A percentile compares a stretch with the other conserved stretches of the same genome.
Evolutionary conservation across 2,113 vertebrate species (phyloP).

Genomic region (Eolophus roseicapilla): DNA sequence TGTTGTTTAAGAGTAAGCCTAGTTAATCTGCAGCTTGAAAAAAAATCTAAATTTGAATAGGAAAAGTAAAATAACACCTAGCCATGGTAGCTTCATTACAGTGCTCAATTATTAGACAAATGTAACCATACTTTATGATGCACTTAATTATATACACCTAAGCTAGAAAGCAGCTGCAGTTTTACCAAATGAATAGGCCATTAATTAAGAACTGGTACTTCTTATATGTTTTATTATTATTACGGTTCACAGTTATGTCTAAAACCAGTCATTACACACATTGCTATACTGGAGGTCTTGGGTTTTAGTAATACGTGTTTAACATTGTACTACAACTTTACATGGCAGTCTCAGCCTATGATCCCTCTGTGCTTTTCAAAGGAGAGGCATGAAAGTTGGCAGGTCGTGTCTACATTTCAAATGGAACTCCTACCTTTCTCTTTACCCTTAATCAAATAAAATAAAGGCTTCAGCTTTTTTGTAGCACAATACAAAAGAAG

Average conservation of each 20-base stretch:
- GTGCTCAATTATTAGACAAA: slow-evolving; percentile 31
- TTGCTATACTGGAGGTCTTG: slow-evolving; percentile 56
- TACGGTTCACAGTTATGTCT: slow-evolving; percentile 63
- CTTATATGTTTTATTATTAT: slow-evolving; percentile 72
- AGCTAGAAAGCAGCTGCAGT: slow-evolving; percentile 61
- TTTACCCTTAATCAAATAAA: slow-evolving; percentile 22
- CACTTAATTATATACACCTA: slow-evolving; percentile 71
- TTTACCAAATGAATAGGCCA: slow-evolving; percentile 64
- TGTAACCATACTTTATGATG: slow-evolving; percentile 34
- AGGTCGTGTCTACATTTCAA: slow-evolving; percentile 60
- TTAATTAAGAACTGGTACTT: slow-evolving; percentile 76
- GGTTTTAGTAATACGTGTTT: slow-evolving; percentile 51
- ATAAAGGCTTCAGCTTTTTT: slow-evolving; percentile 47
- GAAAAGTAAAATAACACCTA: slow-evolving; percentile 20
- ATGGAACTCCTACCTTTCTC: slow-evolving; percentile 30
- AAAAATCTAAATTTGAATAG: slow-evolving; percentile 24
- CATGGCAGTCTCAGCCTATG: slow-evolving; percentile 44
- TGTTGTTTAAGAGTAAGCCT: slow-evolving; percentile 3
- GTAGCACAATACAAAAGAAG: slow-evolving; percentile 46
- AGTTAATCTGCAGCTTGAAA: background rate
- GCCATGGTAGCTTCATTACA: background rate
- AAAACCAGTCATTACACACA: slow-evolving; percentile 72
- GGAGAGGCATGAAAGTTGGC: slow-evolving; percentile 53
- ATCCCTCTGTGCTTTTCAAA: slow-evolving; percentile 53
- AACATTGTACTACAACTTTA: slow-evolving; percentile 47